phyloP scores from a whole-genome alignment of 2,888 invertebrate genomes.

The Lepidocyrtinus sp. region DNA sequence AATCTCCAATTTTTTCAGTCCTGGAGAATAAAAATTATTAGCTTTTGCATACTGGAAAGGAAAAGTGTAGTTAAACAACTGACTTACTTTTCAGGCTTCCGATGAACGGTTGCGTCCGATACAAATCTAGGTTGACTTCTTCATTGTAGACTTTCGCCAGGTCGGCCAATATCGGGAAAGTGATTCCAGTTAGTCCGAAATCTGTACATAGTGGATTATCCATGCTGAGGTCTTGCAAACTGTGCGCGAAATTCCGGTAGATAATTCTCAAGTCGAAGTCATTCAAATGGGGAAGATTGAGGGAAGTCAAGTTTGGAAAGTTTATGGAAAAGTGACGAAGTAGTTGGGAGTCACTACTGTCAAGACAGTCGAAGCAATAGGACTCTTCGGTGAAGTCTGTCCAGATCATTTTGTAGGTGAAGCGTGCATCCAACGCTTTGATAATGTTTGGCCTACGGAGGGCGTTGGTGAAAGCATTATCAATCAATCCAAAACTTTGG shows the following conservation, averaged over 20 bases:
- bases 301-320: slow-evolving; percentile 33
- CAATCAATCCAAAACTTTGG: slow-evolving; percentile 37
- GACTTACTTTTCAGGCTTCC: slow-evolving; percentile 44
- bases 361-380: slow-evolving; percentile 31
- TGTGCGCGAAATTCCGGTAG: slow-evolving; percentile 39
- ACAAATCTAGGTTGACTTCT: not conserved
- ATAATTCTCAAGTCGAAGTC: slow-evolving; percentile 39
- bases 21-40: slow-evolving; percentile 15
- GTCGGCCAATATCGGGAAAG: slow-evolving; percentile 2
- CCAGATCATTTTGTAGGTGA: slow-evolving; percentile 47
- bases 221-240: slow-evolving; percentile 47
- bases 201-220: slow-evolving; percentile 48
- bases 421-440: slow-evolving; percentile 2
- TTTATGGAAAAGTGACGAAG: slow-evolving; percentile 38
- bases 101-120: slow-evolving; percentile 33
- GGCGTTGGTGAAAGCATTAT: slow-evolving; percentile 39
- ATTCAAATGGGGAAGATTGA: slow-evolving; percentile 44
- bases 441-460: slow-evolving; percentile 9
- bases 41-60: too few species aligned
- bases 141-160: not conserved
- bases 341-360: slow-evolving; percentile 43
- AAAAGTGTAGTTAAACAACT: not conserved
- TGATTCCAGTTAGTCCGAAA: slow-evolving; percentile 33
- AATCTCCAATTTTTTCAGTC: slow-evolving; percentile 49
- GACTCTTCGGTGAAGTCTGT: slow-evolving; percentile 38